phyloP scores from a whole-genome alignment of 1,140 invertebrate species.

The Pseudomyrmex gracilis region DNA sequence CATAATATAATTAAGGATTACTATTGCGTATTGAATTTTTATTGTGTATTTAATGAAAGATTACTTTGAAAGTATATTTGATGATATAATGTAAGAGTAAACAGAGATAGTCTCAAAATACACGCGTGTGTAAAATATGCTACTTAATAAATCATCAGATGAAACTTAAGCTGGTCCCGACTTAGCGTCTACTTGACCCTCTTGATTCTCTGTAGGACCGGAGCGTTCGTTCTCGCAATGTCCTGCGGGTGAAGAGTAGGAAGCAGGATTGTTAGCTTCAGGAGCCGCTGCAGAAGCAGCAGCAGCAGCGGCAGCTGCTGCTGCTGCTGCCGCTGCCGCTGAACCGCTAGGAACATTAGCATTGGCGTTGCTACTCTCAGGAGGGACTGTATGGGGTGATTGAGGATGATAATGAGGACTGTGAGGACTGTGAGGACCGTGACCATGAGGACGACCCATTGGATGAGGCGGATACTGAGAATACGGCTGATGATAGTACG shows the following conservation, averaged over 20 bases:
- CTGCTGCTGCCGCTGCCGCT: conserved; percentile 54
- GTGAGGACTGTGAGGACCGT: conserved; percentile 80
- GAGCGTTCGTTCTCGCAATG: conserved; percentile 80
- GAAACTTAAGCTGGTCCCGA: conserved; percentile 76
- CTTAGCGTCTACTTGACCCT: conserved; percentile 79
- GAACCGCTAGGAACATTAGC: conserved; percentile 58
- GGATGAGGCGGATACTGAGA: conserved; percentile 87
- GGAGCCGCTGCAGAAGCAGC: conserved; percentile 68
- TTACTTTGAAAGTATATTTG: conserved; percentile 10
- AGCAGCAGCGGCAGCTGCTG: conserved; percentile 65
- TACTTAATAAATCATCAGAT: conserved; percentile 5
- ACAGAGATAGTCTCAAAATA: conserved; percentile 30
- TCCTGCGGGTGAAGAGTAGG: conserved; percentile 77
- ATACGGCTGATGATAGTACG: conserved; percentile 88
- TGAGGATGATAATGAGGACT: conserved; percentile 83
- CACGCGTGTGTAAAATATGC: conserved; percentile 57
- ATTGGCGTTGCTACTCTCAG: conserved; percentile 73
- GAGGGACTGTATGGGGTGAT: conserved; percentile 79
- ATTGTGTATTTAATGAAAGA: conserved; percentile 59
- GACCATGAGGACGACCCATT: conserved; percentile 86
- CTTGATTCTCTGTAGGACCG: conserved; percentile 77
- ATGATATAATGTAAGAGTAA: neutral
- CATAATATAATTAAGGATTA: conserved; percentile 56
- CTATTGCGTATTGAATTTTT: conserved; percentile 35
- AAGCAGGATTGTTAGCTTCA: conserved; percentile 72